A percentile compares a stretch with the other conserved stretches of the same genome.
phyloP scores from a whole-genome alignment of 2,797 vertebrate genomes.

The Sus cebifrons region DNA sequence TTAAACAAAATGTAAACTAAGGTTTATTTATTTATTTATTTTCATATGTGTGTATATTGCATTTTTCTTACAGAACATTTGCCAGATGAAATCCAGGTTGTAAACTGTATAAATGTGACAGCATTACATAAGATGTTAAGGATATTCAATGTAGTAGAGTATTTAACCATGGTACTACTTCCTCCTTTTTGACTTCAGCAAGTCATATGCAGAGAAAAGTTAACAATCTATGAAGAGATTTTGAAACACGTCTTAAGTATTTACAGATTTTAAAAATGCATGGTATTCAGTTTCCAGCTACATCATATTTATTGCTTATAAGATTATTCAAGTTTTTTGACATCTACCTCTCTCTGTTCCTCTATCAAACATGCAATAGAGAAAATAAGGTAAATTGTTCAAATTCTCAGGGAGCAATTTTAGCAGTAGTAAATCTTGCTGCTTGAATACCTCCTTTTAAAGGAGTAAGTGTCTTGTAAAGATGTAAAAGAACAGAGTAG shows the following conservation, averaged over 20 bases:
- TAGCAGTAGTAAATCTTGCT: slow-evolving; percentile 66
- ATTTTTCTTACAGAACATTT: slow-evolving; percentile 46
- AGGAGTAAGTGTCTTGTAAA: slow-evolving; percentile 15
- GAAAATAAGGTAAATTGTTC: slow-evolving; percentile 59
- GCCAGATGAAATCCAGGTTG: not conserved
- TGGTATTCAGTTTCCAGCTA: slow-evolving; percentile 22
- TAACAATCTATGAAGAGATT: not conserved
- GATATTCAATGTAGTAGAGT: slow-evolving; percentile 12
- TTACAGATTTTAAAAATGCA: not conserved
- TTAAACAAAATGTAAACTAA: not conserved
- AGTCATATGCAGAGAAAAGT: slow-evolving; percentile 19
- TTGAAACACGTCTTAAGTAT: slow-evolving; percentile 27
- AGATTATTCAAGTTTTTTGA: slow-evolving; percentile 48
- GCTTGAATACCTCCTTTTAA: slow-evolving; percentile 67
- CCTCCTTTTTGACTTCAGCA: not conserved
- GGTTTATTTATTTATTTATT: not conserved
- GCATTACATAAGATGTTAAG: slow-evolving; percentile 38
- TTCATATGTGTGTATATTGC: not conserved
- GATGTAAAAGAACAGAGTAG: slow-evolving; percentile 43
- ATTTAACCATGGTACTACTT: not conserved
- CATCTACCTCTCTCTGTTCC: slow-evolving; percentile 22
- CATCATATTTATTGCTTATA: slow-evolving; percentile 25
- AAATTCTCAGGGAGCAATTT: slow-evolving; percentile 72
- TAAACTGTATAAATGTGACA: not conserved
- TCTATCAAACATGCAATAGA: slow-evolving; percentile 17